Evolutionary conservation across 1,140 invertebrate genomes (phyloP), one percentile per base, ranked within the genome.

Genomic region (Heliconius hewitsoni): DNA sequence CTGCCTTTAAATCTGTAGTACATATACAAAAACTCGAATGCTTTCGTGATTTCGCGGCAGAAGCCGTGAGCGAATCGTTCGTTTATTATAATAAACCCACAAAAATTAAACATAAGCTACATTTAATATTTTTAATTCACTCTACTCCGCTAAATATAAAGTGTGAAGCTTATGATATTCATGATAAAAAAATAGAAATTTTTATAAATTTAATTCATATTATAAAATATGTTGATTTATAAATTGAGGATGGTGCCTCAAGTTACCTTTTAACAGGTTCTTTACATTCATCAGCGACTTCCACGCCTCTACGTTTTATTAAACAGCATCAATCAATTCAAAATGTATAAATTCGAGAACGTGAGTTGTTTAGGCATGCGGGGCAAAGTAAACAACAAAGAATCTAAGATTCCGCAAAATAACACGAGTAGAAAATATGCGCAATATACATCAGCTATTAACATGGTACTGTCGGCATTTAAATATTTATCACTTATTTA

Each of bases 401-500:
- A 72, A 80, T 60, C 18, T 71, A 66, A 52, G 34, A 55, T 71
- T 79, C 39, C 46, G 60, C 42, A 74, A 74, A 77, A 77, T 77
- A 50, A 77, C 27, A 74, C 73, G 39, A 42, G 73, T 79, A 79
- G 39, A 73, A 52, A 66, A 60, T 73, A 71, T 73, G 72, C 74
- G 78, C 78, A 76, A 71, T 76, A 76, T 70, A 73, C 52, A 76
- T 75, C 42, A 57, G 52, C 57, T 71, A 80, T 80, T 80, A 76
- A 75, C 78, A 80, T 76, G n/a, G 30, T 46, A 60, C 34, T 76
- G 78, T 73, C 78, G 34, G 30, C 74, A 55, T 79, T 75, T 76
- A 60, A 80, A 80, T 80, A 73, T 80, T 80, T 80, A 80, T 80
- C 55, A 57, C 74, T 80, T 73, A 71, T 80, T 76, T 82, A 76